Percentiles rank a stretch among this genome's conserved stretches.
phyloP scores from a whole-genome alignment of 2,113 vertebrate species.

The Callocephalon fimbriatum region DNA sequence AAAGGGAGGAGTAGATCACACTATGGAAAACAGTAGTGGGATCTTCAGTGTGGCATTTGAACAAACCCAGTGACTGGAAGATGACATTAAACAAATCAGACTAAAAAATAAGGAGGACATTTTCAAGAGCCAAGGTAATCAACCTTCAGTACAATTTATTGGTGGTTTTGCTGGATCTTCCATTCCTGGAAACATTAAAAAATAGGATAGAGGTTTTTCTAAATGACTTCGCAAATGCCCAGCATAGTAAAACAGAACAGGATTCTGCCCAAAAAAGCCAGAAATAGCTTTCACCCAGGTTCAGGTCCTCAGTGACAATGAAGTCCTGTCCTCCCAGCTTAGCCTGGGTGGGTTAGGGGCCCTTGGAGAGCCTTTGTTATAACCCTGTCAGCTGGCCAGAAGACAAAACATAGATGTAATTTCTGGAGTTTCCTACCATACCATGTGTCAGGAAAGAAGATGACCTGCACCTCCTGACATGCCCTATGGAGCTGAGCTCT shows the following conservation, averaged over 20 bases:
- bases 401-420: neutral
- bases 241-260: neutral
- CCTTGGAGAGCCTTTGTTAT: neutral
- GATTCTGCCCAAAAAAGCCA: neutral
- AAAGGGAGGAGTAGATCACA: neutral
- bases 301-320: neutral
- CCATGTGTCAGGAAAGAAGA: neutral
- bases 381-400: neutral
- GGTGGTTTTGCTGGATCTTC: neutral
- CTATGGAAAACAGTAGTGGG: neutral
- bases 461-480: neutral
- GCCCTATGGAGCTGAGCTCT: neutral
- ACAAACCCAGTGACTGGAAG: slow-evolving; percentile 4
- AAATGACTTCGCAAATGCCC: neutral
- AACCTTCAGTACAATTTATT: slow-evolving; percentile 12
- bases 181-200: slow-evolving; percentile 42
- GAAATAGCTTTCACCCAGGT: neutral
- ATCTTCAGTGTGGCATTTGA: neutral
- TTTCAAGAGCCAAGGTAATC: slow-evolving; percentile 37
- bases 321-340: neutral
- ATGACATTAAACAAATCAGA: neutral
- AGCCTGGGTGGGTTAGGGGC: neutral
- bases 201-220: neutral
- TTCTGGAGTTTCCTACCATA: neutral
- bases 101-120: slow-evolving; percentile 27